These are phyloP conservation scores for Parelbella ahira DNA, from an alignment of 2,888 invertebrate genomes.

Conservation along the genomic window DNA sequence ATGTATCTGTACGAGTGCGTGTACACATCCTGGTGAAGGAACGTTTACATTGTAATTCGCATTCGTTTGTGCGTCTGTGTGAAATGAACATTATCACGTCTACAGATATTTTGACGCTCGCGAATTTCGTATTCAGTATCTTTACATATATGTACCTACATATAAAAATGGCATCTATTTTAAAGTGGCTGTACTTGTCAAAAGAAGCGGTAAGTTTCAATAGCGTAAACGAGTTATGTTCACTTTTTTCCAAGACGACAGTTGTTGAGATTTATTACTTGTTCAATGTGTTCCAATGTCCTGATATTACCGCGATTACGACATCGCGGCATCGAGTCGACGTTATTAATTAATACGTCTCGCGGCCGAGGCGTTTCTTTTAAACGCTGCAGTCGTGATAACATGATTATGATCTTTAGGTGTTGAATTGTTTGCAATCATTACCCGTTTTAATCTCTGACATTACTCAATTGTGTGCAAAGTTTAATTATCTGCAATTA, in stretches of 20 bases:
- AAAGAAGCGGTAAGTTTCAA: too few species aligned
- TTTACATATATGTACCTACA: too few species aligned
- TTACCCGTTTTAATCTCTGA: conserved; percentile 15
- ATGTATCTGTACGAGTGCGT: too few species aligned
- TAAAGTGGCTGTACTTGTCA: too few species aligned
- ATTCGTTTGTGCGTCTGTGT: background rate
- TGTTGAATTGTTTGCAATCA: conserved; percentile 14
- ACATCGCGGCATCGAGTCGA: conserved; percentile 35
- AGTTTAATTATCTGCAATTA: too few species aligned
- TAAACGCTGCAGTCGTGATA: conserved; percentile 5
- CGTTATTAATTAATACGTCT: background rate
- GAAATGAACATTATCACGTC: conserved; percentile 12
- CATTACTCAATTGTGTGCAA: conserved; percentile 5
- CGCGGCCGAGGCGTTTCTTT: too few species aligned
- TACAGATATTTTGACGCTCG: background rate
- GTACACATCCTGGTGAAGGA: too few species aligned
- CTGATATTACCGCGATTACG: conserved; percentile 54
- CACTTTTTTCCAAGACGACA: background rate
- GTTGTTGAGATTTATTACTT: conserved; percentile 13
- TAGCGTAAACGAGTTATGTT: too few species aligned
- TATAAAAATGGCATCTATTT: too few species aligned
- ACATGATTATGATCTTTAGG: conserved; percentile 13
- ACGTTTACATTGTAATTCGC: conserved; percentile 1
- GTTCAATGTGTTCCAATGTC: conserved; percentile 45
- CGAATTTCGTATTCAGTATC: too few species aligned